Evolutionary conservation across 1,140 invertebrate species (phyloP), one percentile per base, ranked within the genome.

Genomic region (Drosophila orosa): DNA sequence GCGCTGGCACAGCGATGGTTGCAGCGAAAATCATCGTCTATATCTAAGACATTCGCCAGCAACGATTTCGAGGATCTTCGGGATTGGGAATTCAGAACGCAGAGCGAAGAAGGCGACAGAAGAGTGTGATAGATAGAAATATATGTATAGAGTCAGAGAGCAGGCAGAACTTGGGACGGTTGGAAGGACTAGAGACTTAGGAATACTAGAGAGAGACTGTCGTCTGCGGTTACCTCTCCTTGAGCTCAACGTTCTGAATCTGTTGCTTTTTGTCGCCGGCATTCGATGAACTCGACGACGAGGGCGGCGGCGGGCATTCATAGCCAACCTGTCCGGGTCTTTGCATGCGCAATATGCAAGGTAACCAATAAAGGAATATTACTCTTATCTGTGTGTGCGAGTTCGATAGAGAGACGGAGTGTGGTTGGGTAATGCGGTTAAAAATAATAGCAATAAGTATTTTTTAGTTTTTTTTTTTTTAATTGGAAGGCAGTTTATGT

Each of bases 331-430:
- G 94, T 82, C 90, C 91, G 57, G 98, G 98, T 89, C 98, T 95
- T 90, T 96, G 96, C 97, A 99, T 99, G 80, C 97, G 95, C 89
- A 99, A 94, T 87, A 99, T 93, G 94, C 97, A 98, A 87, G 98
- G 98, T 93, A 99, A 94, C 98, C 98, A 99, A 92, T 97, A 96
- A 85, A 99, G 95, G 93, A 99, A 98, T 91, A 99, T 94, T 89
- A 96, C 95, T 92, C 96, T 96, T 79, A 99, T 96, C 98, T 99
- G 93, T 45, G 93, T 92, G 79, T 78, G 87, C 74, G 78, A 79
- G 73, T 77, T 84, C 72, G 79, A 80, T 73, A 89, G 84, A 87
- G 76, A 87, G 84, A 89, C 72, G 77, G 73, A 81, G 78, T 89
- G 80, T 75, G 81, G 75, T 87, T 89, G 85, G 85, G 85, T 89